Base-by-base conservation (phyloP, 2,797 vertebrate genomes). In the Sebastes nivosus region DNA sequence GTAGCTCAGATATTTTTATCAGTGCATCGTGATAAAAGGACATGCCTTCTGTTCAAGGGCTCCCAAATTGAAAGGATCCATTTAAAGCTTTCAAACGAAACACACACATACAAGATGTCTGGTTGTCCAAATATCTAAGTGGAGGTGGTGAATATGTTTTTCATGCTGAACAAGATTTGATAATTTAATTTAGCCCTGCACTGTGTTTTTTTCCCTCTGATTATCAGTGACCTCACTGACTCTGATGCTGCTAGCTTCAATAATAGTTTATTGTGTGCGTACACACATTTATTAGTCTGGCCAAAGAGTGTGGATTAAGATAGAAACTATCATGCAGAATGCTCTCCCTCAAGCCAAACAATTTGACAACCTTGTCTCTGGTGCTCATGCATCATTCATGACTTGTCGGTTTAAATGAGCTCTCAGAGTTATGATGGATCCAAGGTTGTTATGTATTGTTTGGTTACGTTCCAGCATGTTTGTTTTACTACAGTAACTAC, bases 301-400 rank as follows among this genome's bases (percentile, higher is more conserved):
- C 32, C 72, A 77, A 52, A 81, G 16, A 74, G 32, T 38, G 61
- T 52, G 80, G 16, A 81, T 82, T 79, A 87, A 83, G 77, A 88
- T 63, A 55, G 70, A 77, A 84, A 84, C 72, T 55, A 80, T 91
- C 79, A 80, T 24, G 68, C 70, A 79, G 71, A 78, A 69, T 3
- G 29, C 55, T 63, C 57, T 74, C 69, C 83, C 77, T 80, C 67
- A n/a, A 75, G 86, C 79, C 78, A 82, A 81, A 88, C 63, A 64
- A 64, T 85, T 85, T 88, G 80, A 91, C 84, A 84, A 85, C 76
- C 81, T 77, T 50, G 67, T 89, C 81, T 82, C 68, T 87, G 77
- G 72, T 66, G 74, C 81, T 81, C 77, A 75, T 92, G 81, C 77
- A 91, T 88, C 84, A 90, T 94, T 87, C 89, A 91, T 87, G 77